These are phyloP conservation scores for Mionectes olivaceus DNA, from an alignment of 2,797 vertebrate species.

Conservation along the genomic window DNA sequence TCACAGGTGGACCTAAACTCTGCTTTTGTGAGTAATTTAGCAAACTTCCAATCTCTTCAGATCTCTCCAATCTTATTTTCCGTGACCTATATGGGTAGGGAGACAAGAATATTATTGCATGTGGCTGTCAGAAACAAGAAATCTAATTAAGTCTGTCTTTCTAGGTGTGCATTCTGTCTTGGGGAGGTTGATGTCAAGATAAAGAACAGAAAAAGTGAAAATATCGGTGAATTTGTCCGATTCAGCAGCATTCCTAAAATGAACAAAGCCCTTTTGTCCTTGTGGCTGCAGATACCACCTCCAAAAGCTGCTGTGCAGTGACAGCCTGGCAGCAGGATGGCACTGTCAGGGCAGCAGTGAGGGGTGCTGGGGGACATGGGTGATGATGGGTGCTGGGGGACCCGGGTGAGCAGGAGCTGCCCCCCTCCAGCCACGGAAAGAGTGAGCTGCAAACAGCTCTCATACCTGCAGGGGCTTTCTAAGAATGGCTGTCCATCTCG, in stretches of 20 bases:
- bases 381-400: fast-evolving
- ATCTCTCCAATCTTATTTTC: background rate
- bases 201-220: background rate
- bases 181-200: background rate
- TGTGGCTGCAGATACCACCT: background rate
- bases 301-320: background rate
- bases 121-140: background rate
- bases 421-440: fast-evolving
- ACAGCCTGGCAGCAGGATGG: background rate
- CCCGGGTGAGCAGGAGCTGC: fast-evolving
- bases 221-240: background rate
- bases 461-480: background rate
- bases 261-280: background rate
- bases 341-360: fast-evolving
- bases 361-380: fast-evolving
- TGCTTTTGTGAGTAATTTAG: background rate
- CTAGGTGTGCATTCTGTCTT: background rate
- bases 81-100: background rate
- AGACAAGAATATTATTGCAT: background rate
- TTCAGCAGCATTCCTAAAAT: background rate
- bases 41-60: background rate
- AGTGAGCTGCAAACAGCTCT: background rate
- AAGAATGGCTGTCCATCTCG: background rate
- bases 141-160: constrained; percentile 8
- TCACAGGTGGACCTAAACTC: background rate